Percentiles rank a stretch among this genome's conserved stretches.
Evolutionary conservation across 2,888 invertebrate species (phyloP).

Genomic region (Busseola fusca): DNA sequence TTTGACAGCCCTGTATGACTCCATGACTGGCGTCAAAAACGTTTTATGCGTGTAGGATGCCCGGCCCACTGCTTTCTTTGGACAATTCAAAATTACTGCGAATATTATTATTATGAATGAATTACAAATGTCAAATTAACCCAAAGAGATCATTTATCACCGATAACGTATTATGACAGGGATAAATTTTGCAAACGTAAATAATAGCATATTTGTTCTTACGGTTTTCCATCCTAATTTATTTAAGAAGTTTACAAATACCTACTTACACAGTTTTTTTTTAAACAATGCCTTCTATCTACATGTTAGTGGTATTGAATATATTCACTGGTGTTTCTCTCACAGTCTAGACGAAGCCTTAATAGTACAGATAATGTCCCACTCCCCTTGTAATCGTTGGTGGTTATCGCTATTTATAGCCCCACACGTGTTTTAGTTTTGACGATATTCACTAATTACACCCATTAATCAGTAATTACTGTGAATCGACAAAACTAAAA

Average conservation of each 20-base stretch:
- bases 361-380: too few species aligned
- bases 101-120: not conserved
- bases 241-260: not conserved
- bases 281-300: not conserved
- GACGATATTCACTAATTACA: too few species aligned
- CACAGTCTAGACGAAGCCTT: constrained; percentile 31
- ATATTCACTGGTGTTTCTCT: not conserved
- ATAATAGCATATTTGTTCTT: too few species aligned
- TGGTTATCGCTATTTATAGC: too few species aligned
- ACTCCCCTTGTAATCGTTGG: too few species aligned
- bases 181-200: too few species aligned
- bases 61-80: not conserved
- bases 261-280: not conserved
- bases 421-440: too few species aligned
- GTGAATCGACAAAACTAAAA: too few species aligned
- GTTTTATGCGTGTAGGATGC: constrained; percentile 22
- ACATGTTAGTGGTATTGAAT: not conserved
- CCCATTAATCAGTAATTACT: too few species aligned
- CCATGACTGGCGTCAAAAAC: constrained; percentile 17
- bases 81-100: not conserved
- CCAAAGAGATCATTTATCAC: not conserved
- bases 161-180: not conserved
- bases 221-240: not conserved
- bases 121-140: not conserved
- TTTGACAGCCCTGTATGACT: constrained; percentile 31